These are phyloP conservation scores for Hemiscyllium ocellatum DNA, from an alignment of 2,113 vertebrate species.

Conservation along the genomic window DNA sequence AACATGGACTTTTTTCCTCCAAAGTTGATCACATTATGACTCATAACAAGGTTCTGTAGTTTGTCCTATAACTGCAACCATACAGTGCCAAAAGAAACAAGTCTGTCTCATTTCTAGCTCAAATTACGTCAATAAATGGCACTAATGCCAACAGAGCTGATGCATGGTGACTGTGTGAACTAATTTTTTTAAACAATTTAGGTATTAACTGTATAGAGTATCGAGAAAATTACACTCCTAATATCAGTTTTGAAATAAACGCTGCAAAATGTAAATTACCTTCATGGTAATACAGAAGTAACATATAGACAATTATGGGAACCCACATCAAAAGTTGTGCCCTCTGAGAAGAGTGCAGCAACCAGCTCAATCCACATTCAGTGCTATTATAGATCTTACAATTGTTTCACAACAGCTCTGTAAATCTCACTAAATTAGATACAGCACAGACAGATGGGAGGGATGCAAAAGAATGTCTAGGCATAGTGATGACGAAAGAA, in stretches of 20 bases:
- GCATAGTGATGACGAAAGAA: too few species aligned
- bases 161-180: not conserved
- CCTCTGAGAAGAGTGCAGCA: not conserved
- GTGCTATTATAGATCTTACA: not conserved
- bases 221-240: not conserved
- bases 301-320: not conserved
- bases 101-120: slow-evolving; percentile 11
- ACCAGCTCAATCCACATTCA: not conserved
- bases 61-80: not conserved
- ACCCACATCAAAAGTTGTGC: not conserved
- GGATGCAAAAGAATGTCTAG: too few species aligned
- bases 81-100: not conserved
- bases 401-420: not conserved
- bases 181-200: not conserved
- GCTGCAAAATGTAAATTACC: not conserved
- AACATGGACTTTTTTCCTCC: not conserved
- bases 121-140: slow-evolving; percentile 6
- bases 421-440: not conserved
- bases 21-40: slow-evolving; percentile 6
- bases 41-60: not conserved
- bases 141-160: slow-evolving; percentile 13
- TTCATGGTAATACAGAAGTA: not conserved
- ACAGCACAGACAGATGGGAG: not conserved
- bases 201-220: not conserved
- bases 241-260: not conserved